These are phyloP conservation scores for Leptonema lineaticorne DNA, from an alignment of 1,140 invertebrate genomes.

Conservation along the genomic window DNA sequence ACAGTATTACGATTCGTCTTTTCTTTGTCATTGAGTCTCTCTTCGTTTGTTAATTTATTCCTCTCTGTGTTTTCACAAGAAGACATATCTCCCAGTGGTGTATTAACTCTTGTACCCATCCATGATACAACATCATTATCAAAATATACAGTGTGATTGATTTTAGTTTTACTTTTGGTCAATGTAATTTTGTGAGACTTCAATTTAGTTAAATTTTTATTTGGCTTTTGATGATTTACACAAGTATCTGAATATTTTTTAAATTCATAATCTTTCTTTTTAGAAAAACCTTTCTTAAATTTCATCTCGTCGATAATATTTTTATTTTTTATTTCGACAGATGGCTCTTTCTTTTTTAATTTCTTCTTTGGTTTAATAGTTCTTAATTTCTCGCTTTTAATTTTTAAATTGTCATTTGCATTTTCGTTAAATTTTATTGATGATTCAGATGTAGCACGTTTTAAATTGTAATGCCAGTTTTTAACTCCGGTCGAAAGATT, in stretches of 20 bases:
- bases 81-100: conserved; percentile 42
- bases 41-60: conserved; percentile 2
- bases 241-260: background rate
- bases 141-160: conserved; percentile 42
- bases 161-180: conserved; percentile 36
- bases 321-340: conserved; percentile 24
- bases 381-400: background rate
- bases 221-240: background rate
- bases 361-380: background rate
- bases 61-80: conserved; percentile 32
- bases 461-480: too few species aligned
- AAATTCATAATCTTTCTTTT: background rate
- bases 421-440: background rate
- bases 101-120: conserved; percentile 52
- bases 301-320: background rate
- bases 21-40: background rate
- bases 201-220: conserved; percentile 28
- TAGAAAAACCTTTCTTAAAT: background rate
- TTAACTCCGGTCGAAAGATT: too few species aligned
- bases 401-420: background rate
- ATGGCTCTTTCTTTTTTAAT: background rate
- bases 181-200: conserved; percentile 39
- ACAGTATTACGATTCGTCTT: background rate
- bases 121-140: conserved; percentile 55
- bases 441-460: too few species aligned